These are phyloP conservation scores for Thymallus thymallus DNA, from an alignment of 2,113 vertebrate species.

Conservation along the genomic window DNA sequence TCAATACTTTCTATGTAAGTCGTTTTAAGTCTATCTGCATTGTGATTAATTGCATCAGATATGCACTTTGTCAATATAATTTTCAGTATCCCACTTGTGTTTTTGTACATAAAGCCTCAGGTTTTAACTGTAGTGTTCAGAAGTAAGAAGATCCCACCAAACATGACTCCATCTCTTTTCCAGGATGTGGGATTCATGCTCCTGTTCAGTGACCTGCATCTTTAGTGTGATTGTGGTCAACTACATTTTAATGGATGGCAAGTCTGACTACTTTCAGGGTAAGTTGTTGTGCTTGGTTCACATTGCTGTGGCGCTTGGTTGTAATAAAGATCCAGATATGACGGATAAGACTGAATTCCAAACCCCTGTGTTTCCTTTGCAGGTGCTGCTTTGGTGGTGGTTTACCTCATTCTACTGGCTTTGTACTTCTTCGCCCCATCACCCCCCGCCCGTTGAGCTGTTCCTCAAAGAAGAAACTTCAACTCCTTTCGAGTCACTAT, in stretches of 20 bases:
- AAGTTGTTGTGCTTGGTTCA: slow-evolving; percentile 8
- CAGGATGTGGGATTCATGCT: slow-evolving; percentile 82
- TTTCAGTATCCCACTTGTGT: background rate
- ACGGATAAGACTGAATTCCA: background rate
- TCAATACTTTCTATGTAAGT: slow-evolving; percentile 88
- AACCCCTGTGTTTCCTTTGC: slow-evolving; percentile 20
- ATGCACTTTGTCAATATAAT: background rate
- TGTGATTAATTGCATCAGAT: background rate
- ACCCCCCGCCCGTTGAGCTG: slow-evolving; percentile 74
- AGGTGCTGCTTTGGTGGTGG: slow-evolving; percentile 80
- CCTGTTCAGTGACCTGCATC: slow-evolving; percentile 78
- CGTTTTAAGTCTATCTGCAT: background rate
- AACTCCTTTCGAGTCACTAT: background rate
- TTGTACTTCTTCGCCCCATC: slow-evolving; percentile 82
- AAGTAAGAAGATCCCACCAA: background rate
- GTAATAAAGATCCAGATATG: background rate
- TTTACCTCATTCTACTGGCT: slow-evolving; percentile 80
- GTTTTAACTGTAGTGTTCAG: background rate
- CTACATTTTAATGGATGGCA: slow-evolving; percentile 87
- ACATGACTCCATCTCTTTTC: background rate
- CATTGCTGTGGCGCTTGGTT: background rate
- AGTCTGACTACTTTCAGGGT: slow-evolving; percentile 90
- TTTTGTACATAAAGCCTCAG: background rate
- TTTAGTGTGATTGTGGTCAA: slow-evolving; percentile 85
- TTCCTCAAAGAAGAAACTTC: background rate